Evolutionary conservation across 1,140 invertebrate species (phyloP).

Genomic region (Holotrichia oblita): DNA sequence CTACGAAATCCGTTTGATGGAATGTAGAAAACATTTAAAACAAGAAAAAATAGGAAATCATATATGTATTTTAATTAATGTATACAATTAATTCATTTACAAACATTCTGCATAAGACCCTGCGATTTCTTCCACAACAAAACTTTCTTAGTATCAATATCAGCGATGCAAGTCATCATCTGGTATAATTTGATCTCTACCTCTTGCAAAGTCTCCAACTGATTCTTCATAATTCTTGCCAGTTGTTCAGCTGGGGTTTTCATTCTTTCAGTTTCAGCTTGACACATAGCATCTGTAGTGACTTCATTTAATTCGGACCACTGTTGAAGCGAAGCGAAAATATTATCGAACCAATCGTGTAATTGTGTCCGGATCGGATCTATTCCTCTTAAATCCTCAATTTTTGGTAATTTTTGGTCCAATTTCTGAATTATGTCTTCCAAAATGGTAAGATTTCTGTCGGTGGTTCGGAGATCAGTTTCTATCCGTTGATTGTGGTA

Average conservation of each 20-base stretch:
- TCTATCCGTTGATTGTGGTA: not conserved
- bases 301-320: not conserved
- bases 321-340: not conserved
- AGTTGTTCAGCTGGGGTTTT: not conserved
- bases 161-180: constrained; percentile 7
- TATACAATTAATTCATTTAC: not conserved
- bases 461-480: not conserved
- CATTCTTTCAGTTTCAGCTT: not conserved
- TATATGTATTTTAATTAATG: too few species aligned
- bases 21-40: too few species aligned
- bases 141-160: not conserved
- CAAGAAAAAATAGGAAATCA: too few species aligned
- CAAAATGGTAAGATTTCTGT: not conserved
- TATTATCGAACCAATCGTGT: not conserved
- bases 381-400: not conserved
- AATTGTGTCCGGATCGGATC: not conserved
- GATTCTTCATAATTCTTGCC: constrained; percentile 1
- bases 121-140: not conserved
- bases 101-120: not conserved
- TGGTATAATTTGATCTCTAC: not conserved
- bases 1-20: too few species aligned
- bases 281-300: not conserved
- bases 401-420: not conserved
- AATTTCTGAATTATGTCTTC: not conserved
- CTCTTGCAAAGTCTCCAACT: constrained; percentile 2